Conservation (phyloP, 2,113 vertebrate species). For the Hoplias malabaricus region DNA sequence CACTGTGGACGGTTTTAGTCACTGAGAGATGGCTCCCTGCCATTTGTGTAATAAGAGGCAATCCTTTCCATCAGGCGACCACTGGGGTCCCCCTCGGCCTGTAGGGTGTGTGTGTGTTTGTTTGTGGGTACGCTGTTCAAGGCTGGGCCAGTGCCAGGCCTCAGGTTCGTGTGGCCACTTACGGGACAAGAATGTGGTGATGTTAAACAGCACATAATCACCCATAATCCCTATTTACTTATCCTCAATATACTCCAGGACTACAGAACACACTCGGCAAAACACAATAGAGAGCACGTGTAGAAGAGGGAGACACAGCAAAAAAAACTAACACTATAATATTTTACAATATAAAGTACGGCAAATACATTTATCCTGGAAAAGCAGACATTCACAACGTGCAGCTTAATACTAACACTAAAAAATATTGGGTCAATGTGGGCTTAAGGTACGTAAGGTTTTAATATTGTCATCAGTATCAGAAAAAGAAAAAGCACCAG, state of each 20-base stretch:
- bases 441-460: no score
- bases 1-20: background rate
- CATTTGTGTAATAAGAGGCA: background rate
- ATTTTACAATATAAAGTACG: no score
- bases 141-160: background rate
- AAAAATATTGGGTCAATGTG: no score
- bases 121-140: background rate
- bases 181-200: background rate
- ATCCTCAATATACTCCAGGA: background rate
- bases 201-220: constrained; percentile 24
- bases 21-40: background rate
- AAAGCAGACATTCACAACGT: no score
- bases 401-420: no score
- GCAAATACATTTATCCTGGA: no score
- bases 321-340: no score
- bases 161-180: background rate
- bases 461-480: no score
- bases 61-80: background rate
- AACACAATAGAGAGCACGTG: background rate
- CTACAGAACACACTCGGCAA: background rate
- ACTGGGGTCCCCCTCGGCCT: background rate
- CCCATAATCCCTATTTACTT: background rate
- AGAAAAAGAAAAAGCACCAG: background rate
- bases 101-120: background rate
- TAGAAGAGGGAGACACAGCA: no score